phyloP scores from a whole-genome alignment of 2,113 vertebrate genomes.

The Myotis yumanensis region DNA sequence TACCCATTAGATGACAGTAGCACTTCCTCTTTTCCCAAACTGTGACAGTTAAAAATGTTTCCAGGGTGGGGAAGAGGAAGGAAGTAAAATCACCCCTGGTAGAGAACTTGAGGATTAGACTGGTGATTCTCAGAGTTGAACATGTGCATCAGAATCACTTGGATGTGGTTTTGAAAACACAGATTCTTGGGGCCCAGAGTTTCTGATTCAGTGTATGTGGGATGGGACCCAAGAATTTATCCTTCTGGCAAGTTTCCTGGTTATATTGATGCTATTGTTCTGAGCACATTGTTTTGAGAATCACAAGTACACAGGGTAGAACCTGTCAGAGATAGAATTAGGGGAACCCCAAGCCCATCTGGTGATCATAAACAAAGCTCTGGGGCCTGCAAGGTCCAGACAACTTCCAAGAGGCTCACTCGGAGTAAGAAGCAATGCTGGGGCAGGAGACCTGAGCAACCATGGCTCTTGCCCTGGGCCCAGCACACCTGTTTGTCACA shows the following conservation, averaged over 20 bases:
- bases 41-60: background rate
- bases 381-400: background rate
- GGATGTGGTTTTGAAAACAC: background rate
- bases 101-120: background rate
- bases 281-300: background rate
- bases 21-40: background rate
- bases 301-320: background rate
- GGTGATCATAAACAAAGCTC: background rate
- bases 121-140: background rate
- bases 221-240: background rate
- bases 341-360: background rate
- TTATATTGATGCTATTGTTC: background rate
- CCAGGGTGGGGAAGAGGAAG: background rate
- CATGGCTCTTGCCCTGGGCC: background rate
- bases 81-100: background rate
- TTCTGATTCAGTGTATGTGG: background rate
- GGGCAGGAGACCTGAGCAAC: accelerated
- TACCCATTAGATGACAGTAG: background rate
- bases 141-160: background rate
- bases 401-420: background rate
- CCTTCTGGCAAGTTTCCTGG: background rate
- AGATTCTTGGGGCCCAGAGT: background rate
- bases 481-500: background rate
- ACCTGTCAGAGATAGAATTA: background rate
- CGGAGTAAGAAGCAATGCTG: background rate